Evolutionary conservation across 2,113 vertebrate species (phyloP).

Genomic region (Pollachius pollachius): DNA sequence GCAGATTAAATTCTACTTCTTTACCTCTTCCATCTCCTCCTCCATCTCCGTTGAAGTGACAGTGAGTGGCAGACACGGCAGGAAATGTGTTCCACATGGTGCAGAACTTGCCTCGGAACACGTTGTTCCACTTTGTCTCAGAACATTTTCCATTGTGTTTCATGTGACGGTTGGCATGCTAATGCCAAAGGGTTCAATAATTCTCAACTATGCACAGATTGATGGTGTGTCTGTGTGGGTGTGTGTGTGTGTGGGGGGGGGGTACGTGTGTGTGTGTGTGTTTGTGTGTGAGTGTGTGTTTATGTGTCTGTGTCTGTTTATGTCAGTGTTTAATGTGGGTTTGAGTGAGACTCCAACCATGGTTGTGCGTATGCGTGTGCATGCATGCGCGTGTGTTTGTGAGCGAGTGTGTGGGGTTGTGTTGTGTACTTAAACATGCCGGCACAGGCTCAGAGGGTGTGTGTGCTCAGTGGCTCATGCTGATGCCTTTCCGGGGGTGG

Average conservation of each 20-base stretch:
- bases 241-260: constrained; percentile 10
- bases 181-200: not conserved
- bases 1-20: too few species aligned
- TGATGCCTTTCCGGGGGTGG: constrained; percentile 37
- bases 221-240: constrained; percentile 5
- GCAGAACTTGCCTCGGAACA: too few species aligned
- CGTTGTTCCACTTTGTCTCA: too few species aligned
- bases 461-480: constrained; percentile 19
- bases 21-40: too few species aligned
- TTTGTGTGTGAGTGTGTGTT: constrained; percentile 14
- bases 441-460: constrained; percentile 40
- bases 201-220: constrained; percentile 6
- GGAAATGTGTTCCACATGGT: too few species aligned
- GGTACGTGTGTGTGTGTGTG: constrained; percentile 18
- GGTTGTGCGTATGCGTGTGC: constrained; percentile 13
- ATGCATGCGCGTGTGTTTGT: constrained; percentile 17
- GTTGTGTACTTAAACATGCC: constrained; percentile 26
- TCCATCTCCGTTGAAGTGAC: too few species aligned
- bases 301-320: constrained; percentile 17
- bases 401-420: constrained; percentile 9
- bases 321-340: not conserved
- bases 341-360: too few species aligned
- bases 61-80: too few species aligned
- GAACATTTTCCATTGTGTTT: constrained; percentile 4
- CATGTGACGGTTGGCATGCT: constrained; percentile 1